Base-by-base conservation (phyloP, 2,113 vertebrate genomes). In the Colistium nudipinnis region DNA sequence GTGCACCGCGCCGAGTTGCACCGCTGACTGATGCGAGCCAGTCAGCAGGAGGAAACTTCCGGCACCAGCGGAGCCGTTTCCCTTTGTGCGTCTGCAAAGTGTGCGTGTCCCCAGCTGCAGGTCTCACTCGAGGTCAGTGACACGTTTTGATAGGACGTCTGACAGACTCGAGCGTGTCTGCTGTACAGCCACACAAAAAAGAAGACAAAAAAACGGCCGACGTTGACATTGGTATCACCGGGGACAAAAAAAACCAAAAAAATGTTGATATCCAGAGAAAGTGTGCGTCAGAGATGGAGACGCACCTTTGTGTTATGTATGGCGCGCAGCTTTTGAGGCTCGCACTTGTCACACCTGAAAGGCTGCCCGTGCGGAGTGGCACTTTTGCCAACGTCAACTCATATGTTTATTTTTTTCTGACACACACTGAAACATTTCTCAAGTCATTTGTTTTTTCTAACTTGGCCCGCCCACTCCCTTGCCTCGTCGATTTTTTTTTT, bases 331-430 rank as follows among this genome's bases (percentile, higher is more conserved):
- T 31, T 70, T 35, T 63, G 41, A 59, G 20, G 36, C 6, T 52
- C 36, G 56, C 16, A 43, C 39, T 48, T 62, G 73, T 77, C 76
- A 82, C 83, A 76, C 64, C 66, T 78, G 55, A 70, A 64, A 64
- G 54, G 0, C 1, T 25, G 57, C 31, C 55, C 24, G 54, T 2
- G 53, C 66, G 8, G 54, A 60, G 35, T 16, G 47, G 9, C 5
- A 5, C 60, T 57, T 62, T 24, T 45, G 35, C 70, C 51, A 67
- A 51, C 64, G 39, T 6, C 11, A 13, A n/a, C n/a, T 28, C 6
- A 33, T 70, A 52, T 55, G 36, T 39, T 54, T n/a, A 62, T 79
- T 20, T 56, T 59, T 20, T 33, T 39, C 48, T 44, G 72, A 62
- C 49, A 62, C 14, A 6, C 7, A 22, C 4, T 36, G n/a, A 33